Evolutionary conservation across 2,113 vertebrate species (phyloP).

Genomic region (Platichthys flesus): DNA sequence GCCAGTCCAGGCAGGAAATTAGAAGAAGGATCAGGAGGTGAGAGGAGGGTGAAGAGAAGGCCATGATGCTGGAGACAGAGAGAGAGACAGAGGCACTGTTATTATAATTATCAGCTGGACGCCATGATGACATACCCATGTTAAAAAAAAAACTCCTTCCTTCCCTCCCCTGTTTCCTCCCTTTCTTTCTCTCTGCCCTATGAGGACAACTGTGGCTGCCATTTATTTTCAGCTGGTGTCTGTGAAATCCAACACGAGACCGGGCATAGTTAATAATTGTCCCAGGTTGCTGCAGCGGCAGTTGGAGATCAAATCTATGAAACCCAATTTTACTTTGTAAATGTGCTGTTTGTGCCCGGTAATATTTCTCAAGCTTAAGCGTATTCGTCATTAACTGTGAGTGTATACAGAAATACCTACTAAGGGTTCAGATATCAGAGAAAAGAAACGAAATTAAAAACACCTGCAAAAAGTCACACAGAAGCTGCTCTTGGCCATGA

Average conservation of each 20-base stretch:
- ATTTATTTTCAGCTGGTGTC: conserved; percentile 62
- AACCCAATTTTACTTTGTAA: too few species aligned
- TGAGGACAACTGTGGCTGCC: conserved; percentile 31
- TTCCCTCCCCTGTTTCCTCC: not conserved
- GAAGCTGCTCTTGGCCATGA: too few species aligned
- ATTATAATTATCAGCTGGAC: conserved; percentile 55
- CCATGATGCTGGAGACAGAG: conserved; percentile 69
- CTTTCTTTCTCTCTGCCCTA: conserved; percentile 8
- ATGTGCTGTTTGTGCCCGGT: too few species aligned
- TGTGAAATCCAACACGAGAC: conserved; percentile 55
- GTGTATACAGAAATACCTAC: not conserved
- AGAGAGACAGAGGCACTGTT: conserved; percentile 30
- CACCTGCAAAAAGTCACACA: too few species aligned
- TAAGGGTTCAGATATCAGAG: too few species aligned
- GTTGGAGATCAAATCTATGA: not conserved
- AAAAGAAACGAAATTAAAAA: too few species aligned
- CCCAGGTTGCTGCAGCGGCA: conserved; percentile 7
- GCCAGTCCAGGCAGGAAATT: conserved; percentile 56
- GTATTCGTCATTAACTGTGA: not conserved
- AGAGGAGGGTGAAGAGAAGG: conserved; percentile 23
- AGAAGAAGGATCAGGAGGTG: conserved; percentile 59
- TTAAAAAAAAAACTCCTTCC: conserved; percentile 41
- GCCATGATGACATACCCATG: conserved; percentile 51
- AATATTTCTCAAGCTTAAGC: too few species aligned
- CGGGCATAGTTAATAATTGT: conserved; percentile 44